Evolutionary conservation across 2,113 vertebrate genomes (phyloP).

Genomic region (Eubucco bourcierii): DNA sequence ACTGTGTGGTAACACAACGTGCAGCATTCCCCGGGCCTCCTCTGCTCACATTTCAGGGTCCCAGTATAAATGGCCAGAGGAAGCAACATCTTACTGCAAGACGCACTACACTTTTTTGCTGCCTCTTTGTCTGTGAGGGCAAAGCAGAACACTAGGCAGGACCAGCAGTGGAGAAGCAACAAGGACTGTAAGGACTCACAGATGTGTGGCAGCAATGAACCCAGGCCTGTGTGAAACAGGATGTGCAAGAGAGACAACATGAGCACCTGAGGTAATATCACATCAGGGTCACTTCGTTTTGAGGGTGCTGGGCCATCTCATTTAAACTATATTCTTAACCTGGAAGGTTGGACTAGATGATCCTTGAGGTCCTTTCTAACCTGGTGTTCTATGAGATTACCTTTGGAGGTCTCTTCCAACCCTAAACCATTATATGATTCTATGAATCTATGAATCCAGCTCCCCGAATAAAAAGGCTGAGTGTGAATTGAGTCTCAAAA

Average conservation of each 20-base stretch:
- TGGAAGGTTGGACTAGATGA: no score
- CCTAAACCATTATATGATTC: no score
- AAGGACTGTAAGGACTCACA: fast-evolving
- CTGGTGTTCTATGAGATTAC: no score
- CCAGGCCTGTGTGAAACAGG: neutral
- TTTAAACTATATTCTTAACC: no score
- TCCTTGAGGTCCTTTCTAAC: no score
- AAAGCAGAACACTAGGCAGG: neutral
- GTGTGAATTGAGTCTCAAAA: neutral
- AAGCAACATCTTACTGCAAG: neutral
- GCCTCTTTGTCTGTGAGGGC: neutral
- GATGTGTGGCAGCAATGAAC: fast-evolving
- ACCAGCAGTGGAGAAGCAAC: neutral
- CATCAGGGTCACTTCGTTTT: no score
- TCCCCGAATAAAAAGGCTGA: neutral
- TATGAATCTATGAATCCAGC: no score
- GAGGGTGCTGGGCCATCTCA: no score
- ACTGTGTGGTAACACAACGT: fast-evolving
- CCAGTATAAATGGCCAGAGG: neutral
- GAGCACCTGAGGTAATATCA: neutral
- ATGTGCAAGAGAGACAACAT: fast-evolving
- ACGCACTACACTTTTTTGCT: neutral
- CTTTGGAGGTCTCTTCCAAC: no score
- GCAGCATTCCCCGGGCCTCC: neutral
- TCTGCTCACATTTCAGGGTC: neutral